Percentiles rank a stretch among this genome's conserved stretches.
Conservation (phyloP, 2,113 vertebrate genomes). For the Macrotus californicus region DNA sequence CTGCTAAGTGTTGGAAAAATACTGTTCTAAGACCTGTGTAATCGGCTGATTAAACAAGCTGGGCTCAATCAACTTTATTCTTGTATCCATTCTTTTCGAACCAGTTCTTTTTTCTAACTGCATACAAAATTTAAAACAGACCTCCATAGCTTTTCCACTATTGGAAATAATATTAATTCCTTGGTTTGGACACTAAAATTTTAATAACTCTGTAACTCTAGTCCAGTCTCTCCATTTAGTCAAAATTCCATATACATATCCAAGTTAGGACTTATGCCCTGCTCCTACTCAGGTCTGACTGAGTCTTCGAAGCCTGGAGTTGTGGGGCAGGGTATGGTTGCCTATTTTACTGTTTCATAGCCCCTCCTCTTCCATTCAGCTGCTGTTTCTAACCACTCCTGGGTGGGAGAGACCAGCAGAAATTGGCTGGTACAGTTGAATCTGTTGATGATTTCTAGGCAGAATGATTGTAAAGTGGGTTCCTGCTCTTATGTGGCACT, state of each 20-base stretch:
- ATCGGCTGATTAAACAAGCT: neutral
- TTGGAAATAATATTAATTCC: neutral
- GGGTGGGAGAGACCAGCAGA: neutral
- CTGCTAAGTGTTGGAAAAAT: neutral
- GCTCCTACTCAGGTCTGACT: neutral
- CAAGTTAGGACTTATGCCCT: neutral
- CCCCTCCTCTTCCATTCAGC: neutral
- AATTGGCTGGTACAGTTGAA: neutral
- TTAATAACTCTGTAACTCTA: neutral
- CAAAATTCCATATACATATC: neutral
- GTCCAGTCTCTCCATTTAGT: neutral
- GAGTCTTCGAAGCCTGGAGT: neutral
- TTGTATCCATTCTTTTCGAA: neutral
- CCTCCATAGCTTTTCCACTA: neutral
- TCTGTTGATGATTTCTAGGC: neutral
- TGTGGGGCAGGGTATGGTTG: neutral
- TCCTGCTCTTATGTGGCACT: neutral
- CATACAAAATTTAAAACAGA: neutral
- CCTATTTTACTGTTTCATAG: neutral
- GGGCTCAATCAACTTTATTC: neutral
- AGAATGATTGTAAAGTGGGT: neutral
- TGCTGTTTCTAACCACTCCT: neutral
- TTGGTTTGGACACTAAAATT: neutral
- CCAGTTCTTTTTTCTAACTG: neutral
- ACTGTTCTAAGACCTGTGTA: neutral